Base-by-base conservation (phyloP, 2,113 vertebrate genomes). In the Lepus timidus region DNA sequence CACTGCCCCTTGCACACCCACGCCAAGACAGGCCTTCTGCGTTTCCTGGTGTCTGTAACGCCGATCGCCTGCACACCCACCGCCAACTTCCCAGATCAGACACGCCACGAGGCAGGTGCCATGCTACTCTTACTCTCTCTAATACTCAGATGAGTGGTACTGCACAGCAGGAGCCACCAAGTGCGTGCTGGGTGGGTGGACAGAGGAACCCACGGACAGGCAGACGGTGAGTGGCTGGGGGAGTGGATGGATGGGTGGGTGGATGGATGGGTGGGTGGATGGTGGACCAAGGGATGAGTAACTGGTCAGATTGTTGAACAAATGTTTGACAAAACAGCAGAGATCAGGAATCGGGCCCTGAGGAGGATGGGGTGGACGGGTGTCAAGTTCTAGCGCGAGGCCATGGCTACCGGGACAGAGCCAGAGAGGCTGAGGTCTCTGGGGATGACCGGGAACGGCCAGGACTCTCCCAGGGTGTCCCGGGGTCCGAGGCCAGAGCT, bases 221-320 rank as follows among this genome's bases (percentile, higher is more conserved):
- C 6, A 49, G 36, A 4, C n/a, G n/a, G 16, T 23, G 22, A 10
- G 44, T 31, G n/a, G 19, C 9, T 3, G 51, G 14, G 9, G 11
- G 14, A 20, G 0, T 17, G 25, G 19, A 16, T 3, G 64, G 14
- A 3, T 2, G 9, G 11, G 9, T 9, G 25, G 11, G 0, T 17
- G 33, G n/a, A 0, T 33, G 27, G 39, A 39, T 39, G 5, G 27
- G 0, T 23, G 36, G 23, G 11, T 11, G 6, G 23, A 1, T 65
- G 23, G 62, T 44, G 44, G 44, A 44, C 44, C 44, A 19, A 65
- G 27, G 85, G 58, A 8, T 7, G 2, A 22, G 9, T 4, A 4
- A 16, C 4, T 17, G 11, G 12, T 9, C 27, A 3, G 8, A 19
- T 23, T 19, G 17, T 17, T 85, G 79, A 36, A 49, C 71, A 62